Evolutionary conservation across 2,113 vertebrate species (phyloP).

Genomic region (Hipposideros armiger): DNA sequence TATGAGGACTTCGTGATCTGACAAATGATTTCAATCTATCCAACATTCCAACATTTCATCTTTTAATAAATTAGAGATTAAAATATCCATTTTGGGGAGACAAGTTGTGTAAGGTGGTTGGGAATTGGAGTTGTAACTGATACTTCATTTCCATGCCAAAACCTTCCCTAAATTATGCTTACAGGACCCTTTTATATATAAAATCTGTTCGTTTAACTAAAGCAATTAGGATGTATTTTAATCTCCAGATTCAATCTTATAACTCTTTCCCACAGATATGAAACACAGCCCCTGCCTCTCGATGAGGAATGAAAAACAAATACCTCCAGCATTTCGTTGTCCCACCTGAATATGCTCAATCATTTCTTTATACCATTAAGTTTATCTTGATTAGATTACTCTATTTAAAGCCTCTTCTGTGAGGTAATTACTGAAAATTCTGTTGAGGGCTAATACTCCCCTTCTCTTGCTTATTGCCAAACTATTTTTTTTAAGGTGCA

Average conservation of each 20-base stretch:
- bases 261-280: not conserved
- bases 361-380: not conserved
- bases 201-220: constrained; percentile 57
- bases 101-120: constrained; percentile 46
- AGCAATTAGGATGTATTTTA: constrained; percentile 59
- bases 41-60: constrained; percentile 89
- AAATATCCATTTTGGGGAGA: constrained; percentile 77
- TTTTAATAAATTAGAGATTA: constrained; percentile 88
- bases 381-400: not conserved
- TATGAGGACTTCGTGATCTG: constrained; percentile 93
- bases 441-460: constrained; percentile 14
- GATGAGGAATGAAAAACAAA: constrained; percentile 13
- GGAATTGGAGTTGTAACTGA: constrained; percentile 64
- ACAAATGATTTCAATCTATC: constrained; percentile 90
- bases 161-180: constrained; percentile 5
- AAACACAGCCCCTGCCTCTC: not conserved
- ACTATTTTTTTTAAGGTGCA: constrained; percentile 22
- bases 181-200: constrained; percentile 15
- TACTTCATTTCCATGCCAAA: constrained; percentile 54
- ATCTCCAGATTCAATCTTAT: constrained; percentile 18
- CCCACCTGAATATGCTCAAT: not conserved
- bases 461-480: constrained; percentile 44
- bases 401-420: not conserved
- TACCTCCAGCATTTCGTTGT: not conserved
- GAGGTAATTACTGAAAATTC: constrained; percentile 60